A percentile compares a stretch with the other conserved stretches of the same genome.
These are phyloP conservation scores for Clarias magur DNA, from an alignment of 2,113 vertebrate genomes.

Conservation along the genomic window DNA sequence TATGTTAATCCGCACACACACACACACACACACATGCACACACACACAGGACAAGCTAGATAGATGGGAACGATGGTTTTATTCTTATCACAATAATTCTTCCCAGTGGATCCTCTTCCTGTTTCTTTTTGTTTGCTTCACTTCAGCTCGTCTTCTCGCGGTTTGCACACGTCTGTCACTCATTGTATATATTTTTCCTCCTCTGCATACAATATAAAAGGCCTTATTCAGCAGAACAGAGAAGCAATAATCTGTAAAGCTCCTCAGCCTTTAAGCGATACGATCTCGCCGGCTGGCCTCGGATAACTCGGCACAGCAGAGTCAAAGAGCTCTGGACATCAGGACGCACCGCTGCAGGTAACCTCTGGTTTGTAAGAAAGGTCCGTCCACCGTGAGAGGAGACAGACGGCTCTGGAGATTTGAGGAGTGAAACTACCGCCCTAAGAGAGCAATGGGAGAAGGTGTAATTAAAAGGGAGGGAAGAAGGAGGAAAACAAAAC, in stretches of 20 bases:
- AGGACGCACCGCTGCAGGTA: slow-evolving; percentile 23
- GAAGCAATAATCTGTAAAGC: slow-evolving; percentile 29
- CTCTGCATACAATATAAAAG: slow-evolving; percentile 1
- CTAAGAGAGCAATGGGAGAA: slow-evolving; percentile 69
- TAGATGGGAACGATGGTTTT: neutral
- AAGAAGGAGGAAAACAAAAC: slow-evolving; percentile 37
- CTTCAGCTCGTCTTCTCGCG: neutral
- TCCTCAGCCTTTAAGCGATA: slow-evolving; percentile 58
- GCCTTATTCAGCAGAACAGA: slow-evolving; percentile 29
- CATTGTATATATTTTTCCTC: neutral
- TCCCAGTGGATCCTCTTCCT: neutral
- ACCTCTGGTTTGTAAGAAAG: slow-evolving; percentile 36
- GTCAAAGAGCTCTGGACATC: slow-evolving; percentile 38
- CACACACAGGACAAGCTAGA: neutral
- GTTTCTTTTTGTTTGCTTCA: neutral
- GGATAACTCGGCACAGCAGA: slow-evolving; percentile 44
- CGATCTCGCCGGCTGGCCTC: slow-evolving; percentile 70
- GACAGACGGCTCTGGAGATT: slow-evolving; percentile 21
- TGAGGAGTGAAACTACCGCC: slow-evolving; percentile 64
- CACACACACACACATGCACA: neutral
- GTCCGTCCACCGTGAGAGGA: slow-evolving; percentile 8
- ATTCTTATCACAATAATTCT: neutral
- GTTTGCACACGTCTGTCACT: neutral
- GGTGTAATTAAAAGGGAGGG: slow-evolving; percentile 74
- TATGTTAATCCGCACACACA: neutral